phyloP scores from a whole-genome alignment of 2,113 vertebrate species.

The Pyrgilauda ruficollis region DNA sequence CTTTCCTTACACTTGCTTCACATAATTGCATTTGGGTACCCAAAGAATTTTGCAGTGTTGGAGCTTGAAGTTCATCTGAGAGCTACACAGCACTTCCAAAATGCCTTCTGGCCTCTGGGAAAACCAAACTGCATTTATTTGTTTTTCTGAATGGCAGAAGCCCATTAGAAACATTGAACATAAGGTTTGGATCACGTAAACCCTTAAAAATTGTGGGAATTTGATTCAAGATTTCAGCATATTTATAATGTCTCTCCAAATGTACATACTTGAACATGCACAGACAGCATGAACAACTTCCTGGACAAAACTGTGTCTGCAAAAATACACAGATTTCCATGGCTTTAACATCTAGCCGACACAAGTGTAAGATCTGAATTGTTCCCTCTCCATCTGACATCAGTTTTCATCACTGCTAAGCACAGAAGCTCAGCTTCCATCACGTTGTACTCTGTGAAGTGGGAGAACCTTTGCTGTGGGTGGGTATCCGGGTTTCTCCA shows the following conservation, averaged over 20 bases:
- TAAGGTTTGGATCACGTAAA: background rate
- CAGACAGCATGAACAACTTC: background rate
- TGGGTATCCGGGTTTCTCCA: background rate
- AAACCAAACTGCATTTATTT: background rate
- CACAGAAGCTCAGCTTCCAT: background rate
- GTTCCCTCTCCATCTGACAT: background rate
- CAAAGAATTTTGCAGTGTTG: background rate
- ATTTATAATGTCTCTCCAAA: background rate
- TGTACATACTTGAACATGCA: rapidly evolving
- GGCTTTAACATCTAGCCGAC: background rate
- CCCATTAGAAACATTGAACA: background rate
- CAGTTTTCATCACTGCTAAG: background rate
- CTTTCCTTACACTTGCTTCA: background rate
- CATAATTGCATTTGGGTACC: background rate
- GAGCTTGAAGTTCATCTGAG: background rate
- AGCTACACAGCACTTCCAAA: background rate
- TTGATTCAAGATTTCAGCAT: background rate
- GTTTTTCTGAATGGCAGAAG: background rate
- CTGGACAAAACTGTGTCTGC: background rate
- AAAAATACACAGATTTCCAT: background rate
- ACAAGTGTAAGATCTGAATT: background rate
- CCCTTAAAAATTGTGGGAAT: background rate
- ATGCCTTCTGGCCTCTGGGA: background rate
- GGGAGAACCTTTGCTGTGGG: background rate
- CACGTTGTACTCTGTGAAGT: background rate